A percentile compares a stretch with the other conserved stretches of the same genome.
phyloP scores from a whole-genome alignment of 92 coral and sea anemone species.

The Porites rus region DNA sequence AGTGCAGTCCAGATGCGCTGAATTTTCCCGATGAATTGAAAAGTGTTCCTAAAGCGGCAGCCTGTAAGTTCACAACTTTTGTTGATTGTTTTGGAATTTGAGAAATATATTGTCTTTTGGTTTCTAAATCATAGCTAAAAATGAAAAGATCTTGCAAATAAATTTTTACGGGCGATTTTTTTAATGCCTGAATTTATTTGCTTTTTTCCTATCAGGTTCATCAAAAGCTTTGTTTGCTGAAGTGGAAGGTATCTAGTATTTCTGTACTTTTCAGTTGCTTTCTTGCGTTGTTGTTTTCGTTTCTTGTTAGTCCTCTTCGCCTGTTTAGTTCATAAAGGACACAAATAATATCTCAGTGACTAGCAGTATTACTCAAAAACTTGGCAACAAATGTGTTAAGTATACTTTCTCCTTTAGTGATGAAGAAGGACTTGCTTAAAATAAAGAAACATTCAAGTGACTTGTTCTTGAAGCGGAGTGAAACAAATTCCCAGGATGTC shows the following conservation, averaged over 20 bases:
- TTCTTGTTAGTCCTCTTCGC: background rate
- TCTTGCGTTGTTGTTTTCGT: background rate
- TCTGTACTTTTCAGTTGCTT: too few relatives aligned
- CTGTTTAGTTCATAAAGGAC: too few relatives aligned
- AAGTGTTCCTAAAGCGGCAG: slow-evolving; percentile 80
- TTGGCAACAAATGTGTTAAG: background rate
- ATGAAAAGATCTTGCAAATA: background rate
- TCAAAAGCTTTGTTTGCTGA: slow-evolving; percentile 96
- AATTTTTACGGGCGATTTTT: background rate
- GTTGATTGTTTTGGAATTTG: background rate
- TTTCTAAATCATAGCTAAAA: background rate
- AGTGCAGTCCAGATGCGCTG: slow-evolving; percentile 74
- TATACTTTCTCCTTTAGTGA: slow-evolving; percentile 58
- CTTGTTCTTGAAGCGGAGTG: slow-evolving; percentile 73
- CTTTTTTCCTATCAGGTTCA: slow-evolving; percentile 69
- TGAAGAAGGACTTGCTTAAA: slow-evolving; percentile 92
- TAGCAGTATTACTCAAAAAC: background rate
- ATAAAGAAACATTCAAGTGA: slow-evolving; percentile 92
- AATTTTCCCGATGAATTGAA: slow-evolving; percentile 73
- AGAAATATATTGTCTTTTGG: too few relatives aligned
- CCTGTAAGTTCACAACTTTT: slow-evolving; percentile 55
- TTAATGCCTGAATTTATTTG: background rate
- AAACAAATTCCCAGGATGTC: slow-evolving; percentile 79
- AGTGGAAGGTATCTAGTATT: slow-evolving; percentile 83
- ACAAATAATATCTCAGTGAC: too few relatives aligned